phyloP scores from a whole-genome alignment of 2,113 vertebrate genomes.

The Crypturellus undulatus region DNA sequence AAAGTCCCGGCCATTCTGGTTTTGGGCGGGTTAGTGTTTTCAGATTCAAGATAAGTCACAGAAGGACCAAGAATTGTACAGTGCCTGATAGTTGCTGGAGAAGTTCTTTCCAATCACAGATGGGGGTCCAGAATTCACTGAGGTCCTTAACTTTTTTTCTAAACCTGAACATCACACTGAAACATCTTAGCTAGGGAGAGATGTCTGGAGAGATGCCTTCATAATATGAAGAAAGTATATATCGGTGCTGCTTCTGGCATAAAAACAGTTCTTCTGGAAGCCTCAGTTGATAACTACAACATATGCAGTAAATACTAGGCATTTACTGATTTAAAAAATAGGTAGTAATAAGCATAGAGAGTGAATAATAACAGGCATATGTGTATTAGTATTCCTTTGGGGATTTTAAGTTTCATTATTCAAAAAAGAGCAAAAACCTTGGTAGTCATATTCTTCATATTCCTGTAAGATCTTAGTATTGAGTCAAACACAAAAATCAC shows the following conservation, averaged over 20 bases:
- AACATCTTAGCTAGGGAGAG: neutral
- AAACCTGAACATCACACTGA: neutral
- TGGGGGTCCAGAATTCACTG: neutral
- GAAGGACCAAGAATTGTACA: neutral
- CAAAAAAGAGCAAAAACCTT: neutral
- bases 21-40: neutral
- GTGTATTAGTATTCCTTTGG: neutral
- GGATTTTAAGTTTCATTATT: neutral
- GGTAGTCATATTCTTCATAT: neutral
- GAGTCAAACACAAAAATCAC: neutral
- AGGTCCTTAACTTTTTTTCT: neutral
- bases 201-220: accelerated
- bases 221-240: neutral
- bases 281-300: neutral
- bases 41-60: neutral
- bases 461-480: neutral
- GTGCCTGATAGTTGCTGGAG: too few relatives aligned
- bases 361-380: neutral
- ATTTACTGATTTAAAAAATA: neutral
- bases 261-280: neutral
- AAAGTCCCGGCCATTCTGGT: neutral
- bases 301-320: neutral
- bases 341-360: neutral
- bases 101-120: too few relatives aligned
- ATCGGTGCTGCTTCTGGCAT: neutral